A percentile compares a stretch with the other conserved stretches of the same genome.
phyloP scores from a whole-genome alignment of 2,797 vertebrate genomes.

The Neomorphus geoffroyi region DNA sequence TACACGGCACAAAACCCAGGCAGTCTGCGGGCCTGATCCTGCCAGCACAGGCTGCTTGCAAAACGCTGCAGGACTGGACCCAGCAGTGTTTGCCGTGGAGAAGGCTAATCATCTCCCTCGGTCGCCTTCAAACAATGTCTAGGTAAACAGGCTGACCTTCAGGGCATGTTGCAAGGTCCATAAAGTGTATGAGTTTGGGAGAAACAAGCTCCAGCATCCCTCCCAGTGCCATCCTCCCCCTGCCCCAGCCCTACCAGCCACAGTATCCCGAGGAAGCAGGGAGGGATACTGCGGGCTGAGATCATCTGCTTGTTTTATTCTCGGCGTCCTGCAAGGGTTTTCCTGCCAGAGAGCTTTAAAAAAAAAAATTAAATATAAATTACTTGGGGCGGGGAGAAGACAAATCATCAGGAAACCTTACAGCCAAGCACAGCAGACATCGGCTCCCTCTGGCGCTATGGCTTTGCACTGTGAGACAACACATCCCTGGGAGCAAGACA shows the following conservation, averaged over 20 bases:
- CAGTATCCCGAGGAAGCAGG: neutral
- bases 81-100: neutral
- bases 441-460: accelerated
- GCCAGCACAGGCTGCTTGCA: neutral
- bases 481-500: neutral
- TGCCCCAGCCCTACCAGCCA: neutral
- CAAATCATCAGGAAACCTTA: conserved; percentile 28
- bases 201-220: neutral
- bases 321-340: neutral
- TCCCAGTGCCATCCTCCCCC: neutral
- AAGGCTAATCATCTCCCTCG: neutral
- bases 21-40: neutral
- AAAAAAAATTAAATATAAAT: neutral
- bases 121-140: conserved; percentile 32
- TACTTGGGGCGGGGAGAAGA: neutral
- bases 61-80: neutral
- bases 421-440: neutral
- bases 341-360: neutral
- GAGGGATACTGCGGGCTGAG: neutral
- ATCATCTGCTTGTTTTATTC: conserved; percentile 24
- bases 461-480: neutral
- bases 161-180: conserved; percentile 44
- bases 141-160: conserved; percentile 62
- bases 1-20: accelerated
- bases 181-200: neutral